These are phyloP conservation scores for Coremacera marginata DNA, from an alignment of 2,888 invertebrate species.

Conservation along the genomic window DNA sequence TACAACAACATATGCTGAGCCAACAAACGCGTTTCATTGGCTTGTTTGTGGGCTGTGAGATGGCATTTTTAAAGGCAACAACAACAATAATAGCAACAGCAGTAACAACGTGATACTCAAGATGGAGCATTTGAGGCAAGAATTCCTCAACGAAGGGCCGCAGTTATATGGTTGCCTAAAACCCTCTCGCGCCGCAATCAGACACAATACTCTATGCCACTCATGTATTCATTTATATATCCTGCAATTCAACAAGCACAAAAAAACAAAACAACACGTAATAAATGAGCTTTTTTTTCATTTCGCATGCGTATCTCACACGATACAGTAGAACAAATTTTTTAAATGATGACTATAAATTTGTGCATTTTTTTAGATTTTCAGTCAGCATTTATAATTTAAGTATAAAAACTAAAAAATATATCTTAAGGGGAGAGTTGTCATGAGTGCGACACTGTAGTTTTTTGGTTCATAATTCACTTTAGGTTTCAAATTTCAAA, in stretches of 20 bases:
- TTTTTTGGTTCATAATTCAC: no score
- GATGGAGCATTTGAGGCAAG: neutral
- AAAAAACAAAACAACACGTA: neutral
- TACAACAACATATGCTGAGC: conserved; percentile 8
- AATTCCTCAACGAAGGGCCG: neutral
- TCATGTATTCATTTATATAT: neutral
- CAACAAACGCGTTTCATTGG: conserved; percentile 27
- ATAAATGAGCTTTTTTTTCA: neutral
- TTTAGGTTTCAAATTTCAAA: no score
- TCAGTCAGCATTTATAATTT: no score
- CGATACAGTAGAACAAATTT: neutral
- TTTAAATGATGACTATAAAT: neutral
- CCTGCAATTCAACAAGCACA: neutral
- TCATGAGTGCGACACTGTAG: no score
- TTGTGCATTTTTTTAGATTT: no score
- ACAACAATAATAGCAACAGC: conserved; percentile 6
- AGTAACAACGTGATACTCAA: neutral
- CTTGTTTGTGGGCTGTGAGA: conserved; percentile 2
- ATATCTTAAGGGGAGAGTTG: no score
- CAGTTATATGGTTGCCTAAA: no score
- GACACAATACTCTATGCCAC: neutral
- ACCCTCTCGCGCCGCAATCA: no score
- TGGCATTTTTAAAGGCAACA: neutral
- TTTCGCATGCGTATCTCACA: neutral
- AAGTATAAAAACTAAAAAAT: no score